Evolutionary conservation across 2,797 vertebrate species (phyloP).

Genomic region (Setipinna tenuifilis): DNA sequence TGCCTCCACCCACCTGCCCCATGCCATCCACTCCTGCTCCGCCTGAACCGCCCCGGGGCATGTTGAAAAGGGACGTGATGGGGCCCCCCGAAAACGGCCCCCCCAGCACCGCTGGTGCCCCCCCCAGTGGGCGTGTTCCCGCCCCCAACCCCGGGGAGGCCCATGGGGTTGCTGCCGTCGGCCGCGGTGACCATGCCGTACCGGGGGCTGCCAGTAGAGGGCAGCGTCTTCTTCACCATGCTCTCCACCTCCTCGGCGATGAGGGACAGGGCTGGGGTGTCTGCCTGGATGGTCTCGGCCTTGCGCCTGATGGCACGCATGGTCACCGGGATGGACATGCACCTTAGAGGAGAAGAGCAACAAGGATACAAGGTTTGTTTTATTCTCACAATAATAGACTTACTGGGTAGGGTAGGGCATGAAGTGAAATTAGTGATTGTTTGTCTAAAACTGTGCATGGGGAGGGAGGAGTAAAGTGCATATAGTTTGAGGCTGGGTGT

Average conservation of each 20-base stretch:
- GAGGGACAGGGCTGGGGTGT: slow-evolving; percentile 94
- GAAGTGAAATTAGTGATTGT: too few species aligned
- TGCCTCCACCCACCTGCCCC: slow-evolving; percentile 63
- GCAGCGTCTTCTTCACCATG: slow-evolving; percentile 98
- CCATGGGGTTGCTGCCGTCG: slow-evolving; percentile 82
- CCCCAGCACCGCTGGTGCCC: slow-evolving; percentile 61
- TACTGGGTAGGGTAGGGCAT: too few species aligned
- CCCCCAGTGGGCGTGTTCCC: slow-evolving; percentile 84
- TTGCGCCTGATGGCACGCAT: slow-evolving; percentile 98
- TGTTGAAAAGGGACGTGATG: slow-evolving; percentile 88
- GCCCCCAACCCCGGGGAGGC: slow-evolving; percentile 81
- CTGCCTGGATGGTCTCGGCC: slow-evolving; percentile 98
- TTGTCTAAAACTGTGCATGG: too few species aligned
- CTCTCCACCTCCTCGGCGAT: slow-evolving; percentile 98
- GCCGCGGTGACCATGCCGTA: slow-evolving; percentile 87
- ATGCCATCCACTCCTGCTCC: slow-evolving; percentile 69
- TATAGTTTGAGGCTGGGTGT: too few species aligned
- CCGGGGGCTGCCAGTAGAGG: slow-evolving; percentile 92
- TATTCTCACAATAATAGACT: too few species aligned
- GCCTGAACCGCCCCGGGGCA: slow-evolving; percentile 83
- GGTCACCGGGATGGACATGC: slow-evolving; percentile 98
- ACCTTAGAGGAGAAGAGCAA: slow-evolving; percentile 71
- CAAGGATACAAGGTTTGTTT: not conserved
- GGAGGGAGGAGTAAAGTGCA: too few species aligned
- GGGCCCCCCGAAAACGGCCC: slow-evolving; percentile 86